phyloP scores from a whole-genome alignment of 2,113 vertebrate species.

The Tympanuchus pallidicinctus region DNA sequence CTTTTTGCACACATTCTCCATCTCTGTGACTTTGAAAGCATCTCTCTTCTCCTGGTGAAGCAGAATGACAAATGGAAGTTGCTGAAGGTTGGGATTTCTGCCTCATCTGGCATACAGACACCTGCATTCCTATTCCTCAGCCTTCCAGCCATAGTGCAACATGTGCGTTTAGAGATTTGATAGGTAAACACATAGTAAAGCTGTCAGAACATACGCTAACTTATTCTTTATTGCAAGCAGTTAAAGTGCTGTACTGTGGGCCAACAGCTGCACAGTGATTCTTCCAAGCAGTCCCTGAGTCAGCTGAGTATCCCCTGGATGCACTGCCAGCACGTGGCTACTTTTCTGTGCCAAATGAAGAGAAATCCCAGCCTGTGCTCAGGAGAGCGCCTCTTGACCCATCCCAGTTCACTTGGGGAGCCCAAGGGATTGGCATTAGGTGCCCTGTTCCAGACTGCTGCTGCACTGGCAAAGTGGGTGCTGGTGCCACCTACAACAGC shows the following conservation, averaged over 20 bases:
- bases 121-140: neutral
- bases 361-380: neutral
- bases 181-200: constrained; percentile 4
- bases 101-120: neutral
- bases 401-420: neutral
- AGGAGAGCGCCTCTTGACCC: neutral
- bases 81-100: neutral
- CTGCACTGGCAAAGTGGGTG: neutral
- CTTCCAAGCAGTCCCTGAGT: neutral
- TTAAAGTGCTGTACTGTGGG: neutral
- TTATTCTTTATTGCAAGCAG: neutral
- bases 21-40: neutral
- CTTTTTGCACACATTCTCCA: neutral
- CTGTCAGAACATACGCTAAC: neutral
- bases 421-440: neutral
- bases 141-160: neutral
- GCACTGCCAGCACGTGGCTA: neutral
- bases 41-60: neutral
- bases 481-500: neutral
- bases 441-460: neutral
- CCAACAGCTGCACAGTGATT: constrained; percentile 12
- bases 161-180: neutral
- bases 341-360: neutral
- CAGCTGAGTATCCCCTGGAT: neutral
- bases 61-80: neutral